Percentiles rank a stretch among this genome's conserved stretches.
Evolutionary conservation across 1,140 invertebrate species (phyloP).

Genomic region (Drosophila watanabei): DNA sequence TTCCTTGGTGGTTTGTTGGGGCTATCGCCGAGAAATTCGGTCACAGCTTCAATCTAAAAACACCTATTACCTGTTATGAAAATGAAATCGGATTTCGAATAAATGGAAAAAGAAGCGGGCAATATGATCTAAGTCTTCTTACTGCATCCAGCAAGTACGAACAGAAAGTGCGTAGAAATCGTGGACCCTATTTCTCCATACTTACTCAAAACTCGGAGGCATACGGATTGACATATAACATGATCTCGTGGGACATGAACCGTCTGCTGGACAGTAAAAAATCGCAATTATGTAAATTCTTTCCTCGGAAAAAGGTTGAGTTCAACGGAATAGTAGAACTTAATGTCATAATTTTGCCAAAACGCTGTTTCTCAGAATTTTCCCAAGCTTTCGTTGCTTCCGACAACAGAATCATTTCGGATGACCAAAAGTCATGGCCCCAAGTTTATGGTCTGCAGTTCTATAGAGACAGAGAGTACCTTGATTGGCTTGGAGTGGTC

Average conservation of each 20-base stretch:
- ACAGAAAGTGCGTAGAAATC: neutral
- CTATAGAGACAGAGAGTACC: neutral
- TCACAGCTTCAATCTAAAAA: neutral
- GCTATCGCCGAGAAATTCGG: neutral
- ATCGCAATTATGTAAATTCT: neutral
- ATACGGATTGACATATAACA: neutral
- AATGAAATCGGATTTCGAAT: neutral
- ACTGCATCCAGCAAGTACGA: slow-evolving; percentile 1
- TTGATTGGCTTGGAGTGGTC: neutral
- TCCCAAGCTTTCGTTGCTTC: neutral
- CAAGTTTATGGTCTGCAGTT: neutral
- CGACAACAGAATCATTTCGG: neutral
- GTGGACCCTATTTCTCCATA: neutral
- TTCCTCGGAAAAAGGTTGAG: neutral
- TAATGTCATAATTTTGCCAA: neutral
- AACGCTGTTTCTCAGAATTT: fast-evolving
- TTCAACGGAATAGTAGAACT: neutral
- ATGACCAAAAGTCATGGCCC: neutral
- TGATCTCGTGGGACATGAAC: slow-evolving; percentile 9
- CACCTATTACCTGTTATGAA: too few relatives aligned
- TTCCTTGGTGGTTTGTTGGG: slow-evolving; percentile 1
- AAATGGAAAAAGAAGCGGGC: neutral
- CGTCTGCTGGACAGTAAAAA: neutral
- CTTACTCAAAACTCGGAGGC: neutral
- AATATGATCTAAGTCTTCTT: neutral